A percentile compares a stretch with the other conserved stretches of the same genome.
Evolutionary conservation across 2,888 invertebrate genomes (phyloP).

Genomic region (Cosmia trapezina): DNA sequence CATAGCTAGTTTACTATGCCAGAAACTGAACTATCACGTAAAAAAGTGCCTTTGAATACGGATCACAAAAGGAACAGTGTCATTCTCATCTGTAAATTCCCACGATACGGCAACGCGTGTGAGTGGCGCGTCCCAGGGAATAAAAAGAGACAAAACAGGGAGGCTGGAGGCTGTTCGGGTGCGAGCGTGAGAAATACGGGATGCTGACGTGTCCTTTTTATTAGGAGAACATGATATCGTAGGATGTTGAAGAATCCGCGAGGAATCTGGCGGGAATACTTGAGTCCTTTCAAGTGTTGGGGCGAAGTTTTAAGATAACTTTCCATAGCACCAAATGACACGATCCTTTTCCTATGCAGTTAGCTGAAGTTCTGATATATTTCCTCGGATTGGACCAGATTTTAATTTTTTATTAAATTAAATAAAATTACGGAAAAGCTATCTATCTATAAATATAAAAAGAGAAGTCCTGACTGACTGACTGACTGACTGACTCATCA

Average conservation of each 20-base stretch:
- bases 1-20: constrained; percentile 17
- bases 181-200: constrained; percentile 89
- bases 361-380: constrained; percentile 1
- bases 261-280: constrained; percentile 60
- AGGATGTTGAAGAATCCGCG: constrained; percentile 64
- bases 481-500: too few species aligned
- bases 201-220: constrained; percentile 82
- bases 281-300: constrained; percentile 20
- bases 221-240: constrained; percentile 76
- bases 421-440: background rate
- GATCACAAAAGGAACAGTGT: constrained; percentile 55
- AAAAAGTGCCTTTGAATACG: constrained; percentile 34
- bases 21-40: constrained; percentile 16
- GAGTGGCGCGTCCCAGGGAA: constrained; percentile 78
- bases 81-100: constrained; percentile 68
- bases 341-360: background rate
- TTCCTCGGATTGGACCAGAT: background rate
- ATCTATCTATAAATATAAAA: too few species aligned
- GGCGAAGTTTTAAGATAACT: constrained; percentile 4
- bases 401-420: too few species aligned
- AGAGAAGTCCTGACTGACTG: too few species aligned
- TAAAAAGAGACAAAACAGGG: constrained; percentile 76
- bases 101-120: constrained; percentile 69
- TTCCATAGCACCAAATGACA: background rate
- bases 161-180: constrained; percentile 80